Evolutionary conservation across 1,140 invertebrate species (phyloP).

Genomic region (Harlomillsia oculata): DNA sequence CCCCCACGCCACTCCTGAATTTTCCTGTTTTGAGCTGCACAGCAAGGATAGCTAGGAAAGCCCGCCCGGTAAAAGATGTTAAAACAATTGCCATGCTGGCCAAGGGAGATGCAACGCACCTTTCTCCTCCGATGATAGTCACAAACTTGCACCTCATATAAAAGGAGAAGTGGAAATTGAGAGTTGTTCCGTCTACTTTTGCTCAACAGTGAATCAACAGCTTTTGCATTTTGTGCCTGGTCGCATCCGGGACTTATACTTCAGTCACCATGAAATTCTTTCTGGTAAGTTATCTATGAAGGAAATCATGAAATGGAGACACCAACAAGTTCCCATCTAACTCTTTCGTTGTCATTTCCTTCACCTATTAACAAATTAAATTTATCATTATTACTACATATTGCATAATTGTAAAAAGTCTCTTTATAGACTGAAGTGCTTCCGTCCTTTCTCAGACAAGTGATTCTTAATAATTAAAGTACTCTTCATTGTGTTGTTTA

Average conservation of each 20-base stretch:
- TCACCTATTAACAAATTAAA: no score
- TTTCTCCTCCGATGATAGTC: slow-evolving; percentile 11
- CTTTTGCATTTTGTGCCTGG: slow-evolving; percentile 3
- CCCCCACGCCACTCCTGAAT: background rate
- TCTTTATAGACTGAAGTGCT: no score
- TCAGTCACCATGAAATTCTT: slow-evolving; percentile 1
- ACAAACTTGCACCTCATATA: slow-evolving; percentile 23
- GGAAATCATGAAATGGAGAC: no score
- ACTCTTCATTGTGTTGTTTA: no score
- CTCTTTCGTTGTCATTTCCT: no score
- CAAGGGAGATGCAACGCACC: background rate
- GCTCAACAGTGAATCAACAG: slow-evolving; percentile 13
- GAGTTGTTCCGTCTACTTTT: slow-evolving; percentile 31
- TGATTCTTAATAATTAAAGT: no score
- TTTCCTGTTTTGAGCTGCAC: background rate
- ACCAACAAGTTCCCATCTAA: no score
- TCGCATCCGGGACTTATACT: background rate
- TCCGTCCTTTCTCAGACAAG: no score
- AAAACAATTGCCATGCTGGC: background rate
- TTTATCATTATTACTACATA: no score
- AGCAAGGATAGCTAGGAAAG: slow-evolving; percentile 1
- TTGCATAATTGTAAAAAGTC: no score
- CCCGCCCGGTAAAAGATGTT: background rate
- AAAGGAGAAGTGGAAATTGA: slow-evolving; percentile 29
- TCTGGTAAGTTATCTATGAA: slow-evolving; percentile 14